Base-by-base conservation (phyloP, 2,113 vertebrate genomes). In the Apistogramma diplotaenia region DNA sequence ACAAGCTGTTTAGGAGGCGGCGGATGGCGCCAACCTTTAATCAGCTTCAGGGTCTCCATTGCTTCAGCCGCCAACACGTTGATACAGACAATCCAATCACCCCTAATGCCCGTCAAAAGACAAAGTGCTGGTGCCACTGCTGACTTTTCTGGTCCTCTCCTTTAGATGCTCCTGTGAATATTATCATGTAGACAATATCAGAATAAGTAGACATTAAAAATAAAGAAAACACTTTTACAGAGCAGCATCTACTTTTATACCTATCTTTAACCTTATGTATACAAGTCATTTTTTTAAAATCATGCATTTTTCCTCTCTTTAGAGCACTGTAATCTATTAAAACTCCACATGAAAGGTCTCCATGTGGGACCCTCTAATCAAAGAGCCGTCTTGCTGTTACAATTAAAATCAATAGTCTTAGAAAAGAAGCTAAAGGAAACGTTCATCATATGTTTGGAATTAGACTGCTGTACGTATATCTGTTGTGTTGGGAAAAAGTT, bases 31-130 rank as follows among this genome's bases (percentile, higher is more conserved):
- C 85, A 54, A 76, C 37, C 85, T 88, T 83, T 93, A 93, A 92
- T 94, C 90, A 90, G 91, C 90, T 87, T 78, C 84, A 74, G 87
- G 87, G 87, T 91, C 78, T 90, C 76, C 79, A 31, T 83, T 57
- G 81, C 55, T 81, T 56, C 81, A 75, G 81, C 67, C 37, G 9
- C 88, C 51, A 81, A 92, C 89, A 87, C 70, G 74, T 76, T 89
- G 77, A 87, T 87, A 90, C 91, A 90, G 92, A 91, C 87, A 89
- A 88, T 90, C 90, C 84, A 93, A 91, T 92, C 91, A 89, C 59
- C 72, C 72, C 54, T 83, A 71, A 87, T 88, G 91, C 88, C 91
- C 58, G 21, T 94, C 92, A 93, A 74, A 85, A 49, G 51, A 77
- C 75, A 77, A 53, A 79, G 74, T 74, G 80, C 79, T 73, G 81